These are phyloP conservation scores for Protosalanx chinensis DNA, from an alignment of 2,797 vertebrate species.

Conservation along the genomic window DNA sequence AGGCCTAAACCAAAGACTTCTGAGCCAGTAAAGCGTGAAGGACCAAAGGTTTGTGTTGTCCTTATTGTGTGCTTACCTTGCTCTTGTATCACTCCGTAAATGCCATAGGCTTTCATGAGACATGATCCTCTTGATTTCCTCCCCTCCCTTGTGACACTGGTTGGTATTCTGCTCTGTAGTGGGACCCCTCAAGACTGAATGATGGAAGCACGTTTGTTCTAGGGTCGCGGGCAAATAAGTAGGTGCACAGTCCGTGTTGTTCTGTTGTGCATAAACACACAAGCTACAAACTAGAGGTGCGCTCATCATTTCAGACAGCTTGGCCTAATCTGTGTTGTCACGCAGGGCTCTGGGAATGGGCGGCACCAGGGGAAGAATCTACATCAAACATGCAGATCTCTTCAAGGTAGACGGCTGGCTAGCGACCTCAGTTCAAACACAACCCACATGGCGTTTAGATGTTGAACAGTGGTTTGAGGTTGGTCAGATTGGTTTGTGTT, in stretches of 20 bases:
- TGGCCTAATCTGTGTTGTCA: slow-evolving; percentile 11
- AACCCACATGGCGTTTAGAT: not conserved
- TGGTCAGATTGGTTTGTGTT: not conserved
- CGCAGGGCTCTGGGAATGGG: slow-evolving; percentile 96
- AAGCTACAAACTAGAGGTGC: not conserved
- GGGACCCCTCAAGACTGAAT: slow-evolving; percentile 89
- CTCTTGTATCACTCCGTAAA: not conserved
- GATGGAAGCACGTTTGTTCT: slow-evolving; percentile 90
- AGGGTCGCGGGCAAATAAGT: slow-evolving; percentile 98
- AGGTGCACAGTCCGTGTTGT: slow-evolving; percentile 52
- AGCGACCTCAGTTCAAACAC: not conserved
- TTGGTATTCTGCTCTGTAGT: slow-evolving; percentile 68
- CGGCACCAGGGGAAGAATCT: slow-evolving; percentile 95
- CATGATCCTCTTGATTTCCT: no score
- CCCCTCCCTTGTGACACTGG: not conserved
- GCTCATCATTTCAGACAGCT: not conserved
- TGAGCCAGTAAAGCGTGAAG: slow-evolving; percentile 87
- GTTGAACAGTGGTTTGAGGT: not conserved
- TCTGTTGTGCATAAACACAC: not conserved
- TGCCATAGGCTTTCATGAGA: not conserved
- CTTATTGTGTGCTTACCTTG: not conserved
- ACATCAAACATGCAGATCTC: slow-evolving; percentile 94
- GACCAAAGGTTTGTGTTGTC: slow-evolving; percentile 84
- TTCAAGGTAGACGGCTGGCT: slow-evolving; percentile 83
- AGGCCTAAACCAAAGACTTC: slow-evolving; percentile 84